These are phyloP conservation scores for Amphipyra berbera DNA, from an alignment of 2,888 invertebrate genomes.

Conservation along the genomic window DNA sequence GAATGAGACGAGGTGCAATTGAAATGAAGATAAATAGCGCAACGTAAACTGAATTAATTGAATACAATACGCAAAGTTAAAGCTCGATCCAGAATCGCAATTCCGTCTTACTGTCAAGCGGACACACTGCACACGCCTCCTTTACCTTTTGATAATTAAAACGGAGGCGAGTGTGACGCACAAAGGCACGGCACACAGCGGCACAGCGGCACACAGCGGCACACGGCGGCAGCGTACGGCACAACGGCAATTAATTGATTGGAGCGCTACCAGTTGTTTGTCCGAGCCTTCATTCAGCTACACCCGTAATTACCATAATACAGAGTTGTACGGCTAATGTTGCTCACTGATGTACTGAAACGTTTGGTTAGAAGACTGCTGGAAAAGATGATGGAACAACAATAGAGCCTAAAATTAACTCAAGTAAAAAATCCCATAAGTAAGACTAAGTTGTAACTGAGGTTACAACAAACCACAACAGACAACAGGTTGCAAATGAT, in stretches of 20 bases:
- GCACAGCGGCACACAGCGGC: background rate
- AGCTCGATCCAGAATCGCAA: slow-evolving; percentile 4
- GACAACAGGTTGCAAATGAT: no score
- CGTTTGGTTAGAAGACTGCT: background rate
- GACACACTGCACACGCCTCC: slow-evolving; percentile 32
- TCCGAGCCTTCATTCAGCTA: slow-evolving; percentile 38
- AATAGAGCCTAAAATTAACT: no score
- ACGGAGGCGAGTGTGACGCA: slow-evolving; percentile 22
- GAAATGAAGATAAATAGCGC: background rate
- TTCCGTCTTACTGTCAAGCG: slow-evolving; percentile 11
- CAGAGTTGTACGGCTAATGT: slow-evolving; percentile 30
- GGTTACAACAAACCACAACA: no score
- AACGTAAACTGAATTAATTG: slow-evolving; percentile 17
- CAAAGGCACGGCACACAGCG: slow-evolving; percentile 1
- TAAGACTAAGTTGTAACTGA: no score
- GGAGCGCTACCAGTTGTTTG: slow-evolving; percentile 47
- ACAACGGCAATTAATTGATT: slow-evolving; percentile 55
- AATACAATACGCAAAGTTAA: background rate
- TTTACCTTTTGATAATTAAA: slow-evolving; percentile 46
- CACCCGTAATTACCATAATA: slow-evolving; percentile 55
- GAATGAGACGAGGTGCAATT: background rate
- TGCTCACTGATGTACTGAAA: background rate
- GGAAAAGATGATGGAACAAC: background rate
- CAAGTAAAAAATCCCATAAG: no score
- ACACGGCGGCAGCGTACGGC: slow-evolving; percentile 1